Percentiles rank a stretch among this genome's conserved stretches.
Evolutionary conservation across 2,888 invertebrate species (phyloP).

Genomic region (Panorpa germanica): DNA sequence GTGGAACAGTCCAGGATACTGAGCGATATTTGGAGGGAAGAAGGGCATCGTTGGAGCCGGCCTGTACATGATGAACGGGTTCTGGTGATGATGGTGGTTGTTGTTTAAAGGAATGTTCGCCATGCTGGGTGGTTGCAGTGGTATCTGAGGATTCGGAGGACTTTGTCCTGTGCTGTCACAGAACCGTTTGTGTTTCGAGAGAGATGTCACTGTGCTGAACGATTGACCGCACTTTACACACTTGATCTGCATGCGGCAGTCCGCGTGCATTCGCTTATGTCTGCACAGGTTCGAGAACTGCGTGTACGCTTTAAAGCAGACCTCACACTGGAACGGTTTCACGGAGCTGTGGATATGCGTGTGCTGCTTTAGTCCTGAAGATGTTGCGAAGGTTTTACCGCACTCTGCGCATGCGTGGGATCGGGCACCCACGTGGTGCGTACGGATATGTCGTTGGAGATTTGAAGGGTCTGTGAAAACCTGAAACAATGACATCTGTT

Average conservation of each 20-base stretch:
- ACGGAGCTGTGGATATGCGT: constrained; percentile 97
- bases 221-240: constrained; percentile 88
- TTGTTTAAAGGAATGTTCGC: too few species aligned
- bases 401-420: constrained; percentile 96
- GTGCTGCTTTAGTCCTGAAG: constrained; percentile 96
- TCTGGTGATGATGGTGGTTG: constrained; percentile 28
- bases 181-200: constrained; percentile 90
- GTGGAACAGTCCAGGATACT: constrained; percentile 34
- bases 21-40: constrained; percentile 42
- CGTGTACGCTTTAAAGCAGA: constrained; percentile 96
- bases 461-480: constrained; percentile 93
- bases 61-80: constrained; percentile 55
- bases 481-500: constrained; percentile 51
- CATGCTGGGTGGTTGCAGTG: constrained; percentile 28
- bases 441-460: constrained; percentile 89
- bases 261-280: constrained; percentile 98
- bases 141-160: constrained; percentile 17
- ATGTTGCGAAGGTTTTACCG: constrained; percentile 96
- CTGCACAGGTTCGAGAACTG: constrained; percentile 98
- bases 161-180: constrained; percentile 56
- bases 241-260: constrained; percentile 85
- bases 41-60: constrained; percentile 38
- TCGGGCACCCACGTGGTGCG: constrained; percentile 87
- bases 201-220: constrained; percentile 78
- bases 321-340: constrained; percentile 93